These are phyloP conservation scores for Melanotaenia maccullochi DNA, from an alignment of 2,797 vertebrate species.

Conservation along the genomic window DNA sequence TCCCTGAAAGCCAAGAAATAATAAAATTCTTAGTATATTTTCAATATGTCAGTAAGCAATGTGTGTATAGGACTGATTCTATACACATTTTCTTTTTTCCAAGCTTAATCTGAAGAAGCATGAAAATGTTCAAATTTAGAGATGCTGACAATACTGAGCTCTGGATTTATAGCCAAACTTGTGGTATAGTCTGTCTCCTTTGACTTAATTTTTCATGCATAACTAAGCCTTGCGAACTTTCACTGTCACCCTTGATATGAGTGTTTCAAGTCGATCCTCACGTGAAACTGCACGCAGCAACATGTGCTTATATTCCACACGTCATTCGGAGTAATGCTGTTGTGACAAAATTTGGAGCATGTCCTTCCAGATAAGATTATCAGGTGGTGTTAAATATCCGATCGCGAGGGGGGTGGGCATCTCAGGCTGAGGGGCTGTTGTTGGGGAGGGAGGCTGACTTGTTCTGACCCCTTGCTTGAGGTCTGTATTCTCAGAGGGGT, in stretches of 20 bases:
- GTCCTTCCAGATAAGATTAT: constrained; percentile 51
- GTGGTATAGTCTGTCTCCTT: too few species aligned
- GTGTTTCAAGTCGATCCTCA: constrained; percentile 23
- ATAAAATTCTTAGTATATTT: not conserved
- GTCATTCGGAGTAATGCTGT: constrained; percentile 42
- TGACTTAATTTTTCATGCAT: not conserved
- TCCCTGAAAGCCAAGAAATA: not conserved
- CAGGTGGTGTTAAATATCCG: constrained; percentile 49
- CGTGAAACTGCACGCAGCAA: constrained; percentile 34
- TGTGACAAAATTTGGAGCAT: constrained; percentile 57
- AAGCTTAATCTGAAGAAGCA: not conserved
- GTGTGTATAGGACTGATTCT: too few species aligned
- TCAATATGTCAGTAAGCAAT: not conserved
- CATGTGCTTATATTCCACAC: constrained; percentile 50
- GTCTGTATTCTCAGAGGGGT: constrained; percentile 44
- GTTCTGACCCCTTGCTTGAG: constrained; percentile 45
- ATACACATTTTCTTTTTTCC: not conserved
- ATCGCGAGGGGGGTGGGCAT: constrained; percentile 38
- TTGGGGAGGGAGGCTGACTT: constrained; percentile 28
- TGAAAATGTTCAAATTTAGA: not conserved
- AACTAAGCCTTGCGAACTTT: not conserved
- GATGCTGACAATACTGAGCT: not conserved
- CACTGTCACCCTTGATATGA: not conserved
- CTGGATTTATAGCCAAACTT: not conserved
- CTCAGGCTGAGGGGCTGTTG: constrained; percentile 13